Percentiles rank a stretch among this genome's conserved stretches.
Evolutionary conservation across 2,797 vertebrate species (phyloP).

Genomic region (Muscicapa comitata): DNA sequence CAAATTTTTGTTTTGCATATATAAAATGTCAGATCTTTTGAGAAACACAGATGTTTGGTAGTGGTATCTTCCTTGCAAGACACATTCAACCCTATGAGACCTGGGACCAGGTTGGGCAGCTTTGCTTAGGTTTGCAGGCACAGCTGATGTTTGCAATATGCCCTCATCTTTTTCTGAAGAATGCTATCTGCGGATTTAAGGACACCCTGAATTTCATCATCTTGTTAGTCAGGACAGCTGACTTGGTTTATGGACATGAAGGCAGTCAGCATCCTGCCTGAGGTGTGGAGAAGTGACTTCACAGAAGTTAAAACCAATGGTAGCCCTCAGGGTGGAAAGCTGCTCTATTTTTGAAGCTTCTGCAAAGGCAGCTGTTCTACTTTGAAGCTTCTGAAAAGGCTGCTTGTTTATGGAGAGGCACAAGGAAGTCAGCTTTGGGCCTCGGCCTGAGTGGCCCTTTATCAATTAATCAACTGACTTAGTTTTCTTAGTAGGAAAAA

Average conservation of each 20-base stretch:
- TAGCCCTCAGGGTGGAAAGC: constrained; percentile 30
- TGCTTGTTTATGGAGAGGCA: not conserved
- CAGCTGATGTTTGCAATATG: not conserved
- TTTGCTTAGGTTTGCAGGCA: constrained; percentile 10
- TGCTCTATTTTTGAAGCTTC: not conserved
- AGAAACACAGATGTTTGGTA: not conserved
- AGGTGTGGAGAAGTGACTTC: constrained; percentile 44
- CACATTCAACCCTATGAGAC: not conserved
- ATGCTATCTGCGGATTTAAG: not conserved
- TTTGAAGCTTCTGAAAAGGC: constrained; percentile 22
- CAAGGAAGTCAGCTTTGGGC: not conserved
- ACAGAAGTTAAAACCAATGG: constrained; percentile 61
- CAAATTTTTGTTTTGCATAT: not conserved
- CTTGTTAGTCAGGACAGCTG: not conserved
- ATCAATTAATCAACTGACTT: constrained; percentile 20
- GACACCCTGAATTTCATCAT: not conserved
- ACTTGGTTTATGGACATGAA: not conserved
- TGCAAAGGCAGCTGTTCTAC: not conserved
- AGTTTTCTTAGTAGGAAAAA: constrained; percentile 48
- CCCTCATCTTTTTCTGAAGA: not conserved
- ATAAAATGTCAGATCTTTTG: not conserved
- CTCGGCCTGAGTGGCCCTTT: not conserved
- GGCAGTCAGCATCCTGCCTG: not conserved
- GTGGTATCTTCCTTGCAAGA: constrained; percentile 15
- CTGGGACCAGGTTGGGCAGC: not conserved